Evolutionary conservation across 2,113 vertebrate genomes (phyloP).

Genomic region (Mugil cephalus): DNA sequence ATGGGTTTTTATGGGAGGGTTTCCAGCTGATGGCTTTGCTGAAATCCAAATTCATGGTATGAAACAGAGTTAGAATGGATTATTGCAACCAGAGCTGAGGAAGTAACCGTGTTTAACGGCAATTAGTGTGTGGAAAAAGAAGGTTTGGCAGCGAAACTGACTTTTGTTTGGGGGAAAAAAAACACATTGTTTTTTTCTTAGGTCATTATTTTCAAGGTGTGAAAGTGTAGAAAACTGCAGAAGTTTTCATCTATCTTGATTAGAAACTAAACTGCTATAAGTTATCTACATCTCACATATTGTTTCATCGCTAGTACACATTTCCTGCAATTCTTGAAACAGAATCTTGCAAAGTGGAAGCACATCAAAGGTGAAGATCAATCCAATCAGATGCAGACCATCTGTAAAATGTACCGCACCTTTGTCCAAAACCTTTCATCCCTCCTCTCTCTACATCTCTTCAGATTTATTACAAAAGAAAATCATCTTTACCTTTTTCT

Average conservation of each 20-base stretch:
- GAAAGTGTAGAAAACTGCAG: conserved; percentile 7
- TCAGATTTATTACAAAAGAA: conserved; percentile 1
- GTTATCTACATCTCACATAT: too few relatives aligned
- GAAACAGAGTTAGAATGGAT: conserved; percentile 32
- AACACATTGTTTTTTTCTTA: neutral
- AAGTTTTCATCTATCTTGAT: neutral
- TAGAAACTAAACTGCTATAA: too few relatives aligned
- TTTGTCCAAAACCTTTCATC: conserved; percentile 3
- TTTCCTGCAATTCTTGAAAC: neutral
- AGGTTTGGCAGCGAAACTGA: conserved; percentile 1
- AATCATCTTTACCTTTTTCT: conserved; percentile 70
- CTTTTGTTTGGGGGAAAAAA: conserved; percentile 36
- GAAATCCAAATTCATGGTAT: conserved; percentile 51
- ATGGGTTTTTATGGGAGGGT: conserved; percentile 41
- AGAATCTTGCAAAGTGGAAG: neutral
- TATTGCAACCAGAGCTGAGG: conserved; percentile 21
- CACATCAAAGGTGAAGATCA: conserved; percentile 33
- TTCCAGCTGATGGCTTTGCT: conserved; percentile 55
- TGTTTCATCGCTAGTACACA: neutral
- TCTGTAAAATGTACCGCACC: neutral
- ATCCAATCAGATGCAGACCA: conserved; percentile 14
- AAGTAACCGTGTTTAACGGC: conserved; percentile 33
- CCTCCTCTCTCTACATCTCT: conserved; percentile 21
- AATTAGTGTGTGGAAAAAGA: conserved; percentile 27
- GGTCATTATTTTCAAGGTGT: neutral